These are phyloP conservation scores for Gymnoscopelus microlampas DNA, from an alignment of 2,797 vertebrate species.

Conservation along the genomic window DNA sequence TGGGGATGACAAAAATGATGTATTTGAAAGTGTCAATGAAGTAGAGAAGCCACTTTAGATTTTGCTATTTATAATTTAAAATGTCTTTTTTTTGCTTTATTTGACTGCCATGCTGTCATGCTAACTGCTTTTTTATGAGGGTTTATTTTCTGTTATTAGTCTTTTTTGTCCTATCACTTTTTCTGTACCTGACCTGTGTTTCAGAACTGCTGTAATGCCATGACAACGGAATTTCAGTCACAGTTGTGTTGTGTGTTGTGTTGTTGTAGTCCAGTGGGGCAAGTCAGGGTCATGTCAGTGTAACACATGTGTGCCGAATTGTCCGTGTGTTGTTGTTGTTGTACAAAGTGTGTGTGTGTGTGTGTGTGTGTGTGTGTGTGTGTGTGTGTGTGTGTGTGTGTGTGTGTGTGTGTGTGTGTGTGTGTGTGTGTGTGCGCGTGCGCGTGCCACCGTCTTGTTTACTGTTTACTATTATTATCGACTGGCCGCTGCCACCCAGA, in stretches of 20 bases:
- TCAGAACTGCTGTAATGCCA: neutral
- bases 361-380: neutral
- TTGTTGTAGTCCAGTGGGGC: neutral
- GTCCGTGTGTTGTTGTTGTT: no score
- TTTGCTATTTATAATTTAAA: no score
- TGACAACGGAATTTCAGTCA: neutral
- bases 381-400: neutral
- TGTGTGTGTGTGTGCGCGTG: neutral
- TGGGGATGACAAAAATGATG: no score
- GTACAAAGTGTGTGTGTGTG: neutral
- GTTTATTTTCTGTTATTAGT: no score
- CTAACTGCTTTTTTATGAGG: no score
- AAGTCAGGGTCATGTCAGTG: neutral
- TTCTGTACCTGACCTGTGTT: no score
- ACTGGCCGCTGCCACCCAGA: neutral
- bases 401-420: neutral
- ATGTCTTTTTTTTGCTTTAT: no score
- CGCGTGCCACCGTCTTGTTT: conserved; percentile 13
- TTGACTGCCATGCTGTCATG: no score
- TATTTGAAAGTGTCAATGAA: no score
- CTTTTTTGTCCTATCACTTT: no score
- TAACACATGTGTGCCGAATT: neutral
- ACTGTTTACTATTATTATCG: conserved; percentile 28
- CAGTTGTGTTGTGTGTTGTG: neutral
- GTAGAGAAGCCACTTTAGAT: no score